phyloP scores from a whole-genome alignment of 2,888 invertebrate genomes.

The Cataglyphis livida region DNA sequence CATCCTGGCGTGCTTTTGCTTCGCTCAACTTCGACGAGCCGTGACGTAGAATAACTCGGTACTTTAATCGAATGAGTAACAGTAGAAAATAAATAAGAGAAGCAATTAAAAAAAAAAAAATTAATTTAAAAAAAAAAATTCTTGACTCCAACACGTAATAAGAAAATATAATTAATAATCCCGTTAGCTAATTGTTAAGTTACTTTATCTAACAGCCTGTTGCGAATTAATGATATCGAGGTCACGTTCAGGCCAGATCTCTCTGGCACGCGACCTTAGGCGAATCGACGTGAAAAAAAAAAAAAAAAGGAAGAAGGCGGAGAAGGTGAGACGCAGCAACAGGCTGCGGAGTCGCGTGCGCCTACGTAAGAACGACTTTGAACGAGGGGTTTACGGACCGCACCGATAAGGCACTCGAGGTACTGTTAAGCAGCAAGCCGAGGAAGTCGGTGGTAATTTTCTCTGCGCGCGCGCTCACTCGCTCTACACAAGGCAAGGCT shows the following conservation, averaged over 20 bases:
- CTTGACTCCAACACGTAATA: background rate
- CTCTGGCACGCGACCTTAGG: slow-evolving; percentile 9
- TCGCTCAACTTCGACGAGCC: slow-evolving; percentile 55
- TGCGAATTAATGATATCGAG: background rate
- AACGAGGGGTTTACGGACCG: slow-evolving; percentile 63
- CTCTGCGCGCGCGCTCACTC: slow-evolving; percentile 48
- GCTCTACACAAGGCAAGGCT: slow-evolving; percentile 44
- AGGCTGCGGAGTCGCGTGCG: slow-evolving; percentile 55
- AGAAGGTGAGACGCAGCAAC: slow-evolving; percentile 40
- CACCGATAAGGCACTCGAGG: slow-evolving; percentile 71
- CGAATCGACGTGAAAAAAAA: slow-evolving; percentile 7
- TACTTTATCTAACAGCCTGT: background rate
- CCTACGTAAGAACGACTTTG: slow-evolving; percentile 57
- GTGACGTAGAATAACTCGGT: slow-evolving; percentile 8
- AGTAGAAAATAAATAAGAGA: background rate
- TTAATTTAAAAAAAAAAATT: background rate
- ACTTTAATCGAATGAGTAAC: slow-evolving; percentile 22
- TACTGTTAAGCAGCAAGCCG: slow-evolving; percentile 72
- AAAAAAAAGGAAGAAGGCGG: background rate
- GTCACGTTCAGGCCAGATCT: background rate
- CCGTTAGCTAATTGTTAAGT: background rate
- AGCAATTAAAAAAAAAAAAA: background rate
- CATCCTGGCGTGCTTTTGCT: slow-evolving; percentile 22
- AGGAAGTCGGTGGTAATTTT: slow-evolving; percentile 70
- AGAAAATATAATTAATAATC: background rate